A percentile compares a stretch with the other conserved stretches of the same genome.
Evolutionary conservation across 1,140 invertebrate genomes (phyloP).

Genomic region (Eubasilissa regina): DNA sequence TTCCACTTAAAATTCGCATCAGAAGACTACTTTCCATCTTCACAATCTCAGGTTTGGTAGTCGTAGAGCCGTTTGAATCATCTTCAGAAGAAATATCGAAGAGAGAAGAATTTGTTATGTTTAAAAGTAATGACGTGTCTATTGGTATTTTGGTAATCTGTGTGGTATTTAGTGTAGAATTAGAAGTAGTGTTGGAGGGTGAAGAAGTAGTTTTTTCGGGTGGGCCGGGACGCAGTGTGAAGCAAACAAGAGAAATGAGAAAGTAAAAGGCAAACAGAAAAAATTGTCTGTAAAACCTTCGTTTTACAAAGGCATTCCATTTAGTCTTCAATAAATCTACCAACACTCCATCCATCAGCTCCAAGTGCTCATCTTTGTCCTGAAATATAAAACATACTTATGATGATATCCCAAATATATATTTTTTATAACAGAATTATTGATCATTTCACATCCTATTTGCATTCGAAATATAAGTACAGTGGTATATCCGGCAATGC

Average conservation of each 20-base stretch:
- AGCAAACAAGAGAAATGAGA: conserved; percentile 87
- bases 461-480: no score
- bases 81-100: conserved; percentile 35
- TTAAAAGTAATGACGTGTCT: conserved; percentile 43
- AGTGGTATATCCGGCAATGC: no score
- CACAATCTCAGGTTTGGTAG: background rate
- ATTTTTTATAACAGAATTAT: background rate
- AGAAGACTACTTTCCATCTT: conserved; percentile 6
- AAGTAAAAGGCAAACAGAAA: conserved; percentile 93
- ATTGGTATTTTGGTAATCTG: conserved; percentile 26
- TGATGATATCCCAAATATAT: no score
- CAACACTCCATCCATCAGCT: conserved; percentile 95
- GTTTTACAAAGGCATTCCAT: conserved; percentile 98
- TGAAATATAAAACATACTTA: conserved; percentile 67
- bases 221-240: conserved; percentile 88
- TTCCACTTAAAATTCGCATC: conserved; percentile 5
- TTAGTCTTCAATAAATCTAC: conserved; percentile 96
- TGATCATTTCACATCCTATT: background rate
- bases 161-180: conserved; percentile 19
- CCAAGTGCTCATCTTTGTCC: conserved; percentile 95
- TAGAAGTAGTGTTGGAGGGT: conserved; percentile 33
- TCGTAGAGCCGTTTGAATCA: conserved; percentile 20
- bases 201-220: conserved; percentile 62
- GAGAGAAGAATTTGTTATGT: conserved; percentile 45
- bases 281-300: conserved; percentile 94